These are phyloP conservation scores for Toxotes lorentzi DNA, from an alignment of 2,797 vertebrate species.

Conservation along the genomic window DNA sequence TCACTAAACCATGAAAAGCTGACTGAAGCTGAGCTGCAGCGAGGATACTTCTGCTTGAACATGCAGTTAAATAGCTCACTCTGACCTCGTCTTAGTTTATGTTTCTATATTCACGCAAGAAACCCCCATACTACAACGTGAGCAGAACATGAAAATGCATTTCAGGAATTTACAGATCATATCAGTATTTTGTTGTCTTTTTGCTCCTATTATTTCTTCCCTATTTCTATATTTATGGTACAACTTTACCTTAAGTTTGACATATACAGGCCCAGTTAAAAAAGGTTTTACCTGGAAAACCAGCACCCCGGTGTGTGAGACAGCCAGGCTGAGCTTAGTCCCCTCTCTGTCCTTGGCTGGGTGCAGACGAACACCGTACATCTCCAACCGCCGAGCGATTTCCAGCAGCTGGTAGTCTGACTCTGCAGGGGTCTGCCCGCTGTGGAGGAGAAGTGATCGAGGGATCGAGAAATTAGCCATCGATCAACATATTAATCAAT, in stretches of 20 bases:
- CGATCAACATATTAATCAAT: not conserved
- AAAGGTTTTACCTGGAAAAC: slow-evolving; percentile 92
- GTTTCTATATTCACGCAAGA: not conserved
- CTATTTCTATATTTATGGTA: not conserved
- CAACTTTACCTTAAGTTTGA: not conserved
- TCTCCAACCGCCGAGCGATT: slow-evolving; percentile 93
- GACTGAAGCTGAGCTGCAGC: not conserved
- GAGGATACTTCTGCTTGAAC: slow-evolving; percentile 1
- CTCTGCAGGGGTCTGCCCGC: slow-evolving; percentile 95
- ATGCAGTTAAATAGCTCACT: not conserved
- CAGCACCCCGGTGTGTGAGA: slow-evolving; percentile 94
- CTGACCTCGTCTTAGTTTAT: not conserved
- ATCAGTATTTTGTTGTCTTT: too few species aligned
- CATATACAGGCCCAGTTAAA: not conserved
- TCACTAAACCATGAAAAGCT: not conserved
- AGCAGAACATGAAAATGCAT: slow-evolving; percentile 6
- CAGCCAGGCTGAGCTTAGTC: slow-evolving; percentile 94
- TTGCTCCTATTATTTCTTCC: too few species aligned
- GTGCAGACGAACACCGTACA: slow-evolving; percentile 95
- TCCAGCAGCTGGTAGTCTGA: slow-evolving; percentile 97
- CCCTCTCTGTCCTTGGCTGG: slow-evolving; percentile 97
- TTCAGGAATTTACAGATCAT: slow-evolving; percentile 24
- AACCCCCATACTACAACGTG: not conserved
- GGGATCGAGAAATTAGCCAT: not conserved
- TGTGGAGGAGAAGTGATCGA: slow-evolving; percentile 57